Base-by-base conservation (phyloP, 2,888 invertebrate genomes). In the Fragum sueziense region DNA sequence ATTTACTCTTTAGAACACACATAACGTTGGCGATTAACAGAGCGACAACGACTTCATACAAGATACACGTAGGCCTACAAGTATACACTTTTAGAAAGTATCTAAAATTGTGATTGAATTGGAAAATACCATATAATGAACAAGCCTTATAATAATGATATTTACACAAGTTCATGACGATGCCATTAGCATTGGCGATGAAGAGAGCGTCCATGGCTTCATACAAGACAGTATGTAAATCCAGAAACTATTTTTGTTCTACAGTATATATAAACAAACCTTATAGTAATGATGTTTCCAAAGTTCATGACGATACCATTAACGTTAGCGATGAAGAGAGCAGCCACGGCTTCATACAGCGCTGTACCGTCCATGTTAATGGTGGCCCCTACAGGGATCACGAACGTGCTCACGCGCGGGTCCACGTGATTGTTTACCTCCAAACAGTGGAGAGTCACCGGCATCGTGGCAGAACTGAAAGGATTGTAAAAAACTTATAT, bases 331-430 rank as follows among this genome's bases (percentile, higher is more conserved):
- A 99, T 99, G 92, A 99, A 99, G 87, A 99, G 96, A 27, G 99
- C 99, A 0, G 99, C 99, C 9, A 99, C 97, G 0, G 99, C 98
- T 93, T 99, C 99, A 92, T 99, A 99, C 34, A 99, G 94, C 1
- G 99, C 99, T 0, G 98, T 98, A 20, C 97, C 97, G 93, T 98
- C 98, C 98, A 98, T 98, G 94, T 99, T 99, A 93, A 99, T 98
- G 52, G 99, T 98, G 25, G 99, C 98, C 17, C 99, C 99, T 84
- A 99, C 97, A 31, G 99, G 99, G 91, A 98, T 96, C 4, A 99
- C 98, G 92, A 99, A 99, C 85, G 98, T 95, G 2, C 98, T 97
- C 31, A 94, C 97, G 82, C 97, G 95, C 0, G 96, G 96, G 94
- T 99, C 98, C 73, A 99, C 95, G 68, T 93, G 96, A 95, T 98